Base-by-base conservation (phyloP, 2,888 invertebrate species). In the Scotopteryx bipunctaria region DNA sequence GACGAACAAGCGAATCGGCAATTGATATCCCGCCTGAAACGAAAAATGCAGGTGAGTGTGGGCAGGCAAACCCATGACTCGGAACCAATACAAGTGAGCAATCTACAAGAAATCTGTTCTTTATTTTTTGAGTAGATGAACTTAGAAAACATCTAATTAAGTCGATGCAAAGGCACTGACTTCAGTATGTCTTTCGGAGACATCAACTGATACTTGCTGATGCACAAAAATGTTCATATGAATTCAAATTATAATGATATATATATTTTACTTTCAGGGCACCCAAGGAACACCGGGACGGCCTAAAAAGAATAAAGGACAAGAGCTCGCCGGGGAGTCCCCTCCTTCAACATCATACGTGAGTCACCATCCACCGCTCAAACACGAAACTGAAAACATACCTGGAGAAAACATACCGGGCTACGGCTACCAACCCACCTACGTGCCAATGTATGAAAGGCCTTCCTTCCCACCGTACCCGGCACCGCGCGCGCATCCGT, bases 281-380 rank as follows among this genome's bases (percentile, higher is more conserved):
- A 36, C 79, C 3, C 86, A 86, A 57, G 83, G 81, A 1, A 83
- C 85, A 11, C 85, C 87, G 2, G 89, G 89, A 0, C 81, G 89
- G 32, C 88, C 89, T 14, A 88, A 88, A 57, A 88, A 88, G 73
- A 87, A 85, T 67, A 88, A 88, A 57, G 77, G 71, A 0, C 79
- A 73, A 38, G 88, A 86, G 33, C 60, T 60, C 8, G 49, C 77
- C 9, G 76, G 72, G 15, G 86, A 82, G 59, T 83, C 86, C 6
- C 82, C 86, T 31, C 85, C 88, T 33, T 83, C 86, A 1, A 83
- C 86, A 13, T 86, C 88, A 35, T 86, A 79, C 66, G 74, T 63
- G 42, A 59, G 69, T 31, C 81, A 71, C 63, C 83, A 77, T 41
- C 65, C 67, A 41, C 61, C 76, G 3, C 67, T 83, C 50, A 86